A percentile compares a stretch with the other conserved stretches of the same genome.
Conservation (phyloP, 1,140 invertebrate genomes). For the Trichonephila clavipes region DNA sequence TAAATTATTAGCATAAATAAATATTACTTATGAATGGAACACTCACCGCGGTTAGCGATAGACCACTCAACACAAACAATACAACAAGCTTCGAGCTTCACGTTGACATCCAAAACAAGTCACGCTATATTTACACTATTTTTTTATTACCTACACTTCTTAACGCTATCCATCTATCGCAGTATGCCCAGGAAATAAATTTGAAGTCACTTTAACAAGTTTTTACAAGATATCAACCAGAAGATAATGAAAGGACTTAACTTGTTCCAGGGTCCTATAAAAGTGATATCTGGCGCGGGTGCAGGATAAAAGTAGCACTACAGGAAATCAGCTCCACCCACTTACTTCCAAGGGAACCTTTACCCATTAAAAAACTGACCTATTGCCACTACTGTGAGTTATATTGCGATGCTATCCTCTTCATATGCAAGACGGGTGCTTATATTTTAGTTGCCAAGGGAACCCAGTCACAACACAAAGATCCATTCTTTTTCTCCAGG, state of each 20-base stretch:
- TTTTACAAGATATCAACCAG: neutral
- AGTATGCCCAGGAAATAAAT: neutral
- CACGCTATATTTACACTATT: neutral
- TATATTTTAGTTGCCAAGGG: constrained; percentile 29
- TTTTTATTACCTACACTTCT: too few relatives aligned
- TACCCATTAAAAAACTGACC: constrained; percentile 38
- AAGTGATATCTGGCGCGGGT: neutral
- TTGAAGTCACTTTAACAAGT: neutral
- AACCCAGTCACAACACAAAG: constrained; percentile 53
- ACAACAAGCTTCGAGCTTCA: neutral
- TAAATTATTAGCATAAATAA: too few relatives aligned
- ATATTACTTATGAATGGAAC: too few relatives aligned
- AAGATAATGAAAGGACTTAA: neutral
- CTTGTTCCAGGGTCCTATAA: neutral
- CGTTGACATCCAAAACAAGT: neutral
- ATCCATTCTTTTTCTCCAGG: neutral
- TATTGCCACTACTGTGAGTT: neutral
- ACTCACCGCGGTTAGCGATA: too few relatives aligned
- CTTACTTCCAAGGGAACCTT: constrained; percentile 11
- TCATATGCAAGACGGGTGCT: constrained; percentile 61
- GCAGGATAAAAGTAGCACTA: constrained; percentile 22
- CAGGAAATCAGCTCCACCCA: constrained; percentile 30
- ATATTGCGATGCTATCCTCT: neutral
- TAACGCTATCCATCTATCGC: neutral
- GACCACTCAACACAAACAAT: neutral